phyloP scores from a whole-genome alignment of 2,888 invertebrate genomes.

The Bombylius major region DNA sequence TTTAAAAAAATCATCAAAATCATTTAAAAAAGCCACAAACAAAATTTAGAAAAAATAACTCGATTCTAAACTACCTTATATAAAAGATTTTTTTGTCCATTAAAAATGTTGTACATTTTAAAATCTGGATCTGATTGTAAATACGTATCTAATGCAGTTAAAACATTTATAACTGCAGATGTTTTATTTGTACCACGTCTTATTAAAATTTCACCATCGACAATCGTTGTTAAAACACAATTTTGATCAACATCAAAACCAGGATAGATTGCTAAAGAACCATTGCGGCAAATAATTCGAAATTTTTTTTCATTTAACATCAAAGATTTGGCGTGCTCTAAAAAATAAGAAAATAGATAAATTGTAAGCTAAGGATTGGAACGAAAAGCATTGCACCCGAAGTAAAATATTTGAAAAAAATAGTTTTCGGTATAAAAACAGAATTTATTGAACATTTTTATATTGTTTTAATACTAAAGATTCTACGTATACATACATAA shows the following conservation, averaged over 20 bases:
- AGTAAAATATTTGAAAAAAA: no score
- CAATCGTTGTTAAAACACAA: constrained; percentile 45
- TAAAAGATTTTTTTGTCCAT: constrained; percentile 41
- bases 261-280: constrained; percentile 38
- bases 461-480: no score
- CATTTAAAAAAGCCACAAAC: no score
- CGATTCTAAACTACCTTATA: constrained; percentile 39
- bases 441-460: no score
- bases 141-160: constrained; percentile 15
- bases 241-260: constrained; percentile 42
- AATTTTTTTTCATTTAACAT: constrained; percentile 33
- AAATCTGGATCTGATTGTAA: constrained; percentile 32
- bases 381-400: no score
- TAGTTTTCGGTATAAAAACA: no score
- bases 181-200: constrained; percentile 30
- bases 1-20: constrained; percentile 9
- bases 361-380: no score
- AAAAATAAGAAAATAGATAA: not conserved
- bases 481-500: no score
- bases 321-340: constrained; percentile 31
- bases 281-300: constrained; percentile 48
- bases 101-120: constrained; percentile 47
- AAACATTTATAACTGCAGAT: constrained; percentile 18
- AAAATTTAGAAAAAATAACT: no score
- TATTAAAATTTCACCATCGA: constrained; percentile 48